phyloP scores from a whole-genome alignment of 2,113 vertebrate species.

The Ondatra zibethicus region DNA sequence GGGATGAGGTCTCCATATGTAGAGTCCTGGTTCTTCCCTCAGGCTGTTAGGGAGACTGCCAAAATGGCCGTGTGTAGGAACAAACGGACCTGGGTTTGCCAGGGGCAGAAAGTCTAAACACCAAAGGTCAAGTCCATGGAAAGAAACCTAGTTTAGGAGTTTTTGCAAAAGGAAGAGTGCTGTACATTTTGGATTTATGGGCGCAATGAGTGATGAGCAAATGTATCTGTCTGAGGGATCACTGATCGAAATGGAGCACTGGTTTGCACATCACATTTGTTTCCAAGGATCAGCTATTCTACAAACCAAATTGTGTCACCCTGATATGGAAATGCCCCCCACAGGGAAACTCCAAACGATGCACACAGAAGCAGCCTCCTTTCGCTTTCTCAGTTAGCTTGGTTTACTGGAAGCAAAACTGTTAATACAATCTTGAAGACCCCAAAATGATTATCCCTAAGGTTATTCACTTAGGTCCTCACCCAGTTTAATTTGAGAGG shows the following conservation, averaged over 20 bases:
- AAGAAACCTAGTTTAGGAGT: slow-evolving; percentile 78
- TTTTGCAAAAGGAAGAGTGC: slow-evolving; percentile 59
- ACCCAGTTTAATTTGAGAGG: neutral
- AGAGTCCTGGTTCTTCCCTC: slow-evolving; percentile 80
- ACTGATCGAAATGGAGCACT: neutral
- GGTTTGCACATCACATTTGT: neutral
- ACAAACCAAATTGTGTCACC: neutral
- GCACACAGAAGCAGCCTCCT: neutral
- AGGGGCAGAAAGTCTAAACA: slow-evolving; percentile 70
- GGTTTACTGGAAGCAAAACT: neutral
- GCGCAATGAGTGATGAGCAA: neutral
- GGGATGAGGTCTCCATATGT: slow-evolving; percentile 91
- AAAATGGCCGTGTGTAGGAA: slow-evolving; percentile 86
- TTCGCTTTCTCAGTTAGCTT: neutral
- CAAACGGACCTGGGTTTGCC: slow-evolving; percentile 79
- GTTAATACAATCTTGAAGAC: neutral
- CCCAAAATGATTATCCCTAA: neutral
- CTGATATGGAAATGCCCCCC: too few species aligned
- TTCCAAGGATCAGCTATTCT: neutral
- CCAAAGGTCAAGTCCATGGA: slow-evolving; percentile 81
- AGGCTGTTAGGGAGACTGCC: slow-evolving; percentile 83
- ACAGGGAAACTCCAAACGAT: neutral
- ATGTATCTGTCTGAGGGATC: neutral
- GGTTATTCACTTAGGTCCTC: neutral
- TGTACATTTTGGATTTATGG: slow-evolving; percentile 69